Conservation (phyloP, 1,140 invertebrate species). For the Dryas iulia region DNA sequence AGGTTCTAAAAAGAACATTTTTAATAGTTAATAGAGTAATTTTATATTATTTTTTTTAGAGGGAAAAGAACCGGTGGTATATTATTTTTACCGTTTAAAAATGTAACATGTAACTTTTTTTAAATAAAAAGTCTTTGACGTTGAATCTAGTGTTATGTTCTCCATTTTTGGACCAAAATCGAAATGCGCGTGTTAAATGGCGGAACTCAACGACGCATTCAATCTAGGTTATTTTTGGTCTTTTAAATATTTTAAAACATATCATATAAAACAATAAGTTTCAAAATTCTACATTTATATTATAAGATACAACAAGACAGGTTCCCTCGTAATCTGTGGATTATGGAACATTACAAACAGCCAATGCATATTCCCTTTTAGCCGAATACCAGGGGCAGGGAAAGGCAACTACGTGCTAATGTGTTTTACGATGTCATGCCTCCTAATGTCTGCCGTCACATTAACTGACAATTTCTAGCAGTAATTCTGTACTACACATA, state of each 20-base stretch:
- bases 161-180: too few relatives aligned
- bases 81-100: too few relatives aligned
- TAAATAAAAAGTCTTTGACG: too few relatives aligned
- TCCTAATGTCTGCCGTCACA: conserved; percentile 31
- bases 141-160: too few relatives aligned
- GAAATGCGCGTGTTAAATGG: too few relatives aligned
- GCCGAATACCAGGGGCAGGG: conserved; percentile 54
- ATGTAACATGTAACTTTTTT: too few relatives aligned
- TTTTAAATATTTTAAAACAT: neutral
- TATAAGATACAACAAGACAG: neutral
- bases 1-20: too few relatives aligned
- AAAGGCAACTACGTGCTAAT: conserved; percentile 69
- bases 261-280: neutral
- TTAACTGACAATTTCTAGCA: conserved; percentile 29
- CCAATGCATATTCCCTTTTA: conserved; percentile 72
- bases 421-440: conserved; percentile 61
- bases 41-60: too few relatives aligned
- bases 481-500: conserved; percentile 1
- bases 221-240: too few relatives aligned
- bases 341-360: conserved; percentile 74
- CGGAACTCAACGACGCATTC: too few relatives aligned
- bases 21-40: too few relatives aligned
- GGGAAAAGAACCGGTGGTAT: too few relatives aligned
- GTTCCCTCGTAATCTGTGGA: conserved; percentile 50
- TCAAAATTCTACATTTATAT: neutral